These are phyloP conservation scores for Taenaris catops DNA, from an alignment of 2,888 invertebrate genomes.

Conservation along the genomic window DNA sequence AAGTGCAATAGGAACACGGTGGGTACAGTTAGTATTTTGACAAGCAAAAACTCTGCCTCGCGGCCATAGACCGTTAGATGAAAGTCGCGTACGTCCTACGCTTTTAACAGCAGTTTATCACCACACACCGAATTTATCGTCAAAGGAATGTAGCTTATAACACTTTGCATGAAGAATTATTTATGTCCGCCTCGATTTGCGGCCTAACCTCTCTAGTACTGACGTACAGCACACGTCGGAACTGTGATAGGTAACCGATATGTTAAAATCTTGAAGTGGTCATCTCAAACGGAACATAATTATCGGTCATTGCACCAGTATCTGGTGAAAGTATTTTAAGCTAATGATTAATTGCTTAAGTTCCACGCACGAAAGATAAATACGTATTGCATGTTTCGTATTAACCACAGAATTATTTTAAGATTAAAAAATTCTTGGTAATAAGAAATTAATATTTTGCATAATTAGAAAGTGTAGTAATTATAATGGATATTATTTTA, in stretches of 20 bases:
- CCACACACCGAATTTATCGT: conserved; percentile 7
- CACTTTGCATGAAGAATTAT: conserved; percentile 6
- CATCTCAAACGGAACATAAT: conserved; percentile 21
- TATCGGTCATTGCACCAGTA: conserved; percentile 25
- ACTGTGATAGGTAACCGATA: conserved; percentile 25
- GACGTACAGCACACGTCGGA: conserved; percentile 16
- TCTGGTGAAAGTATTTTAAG: conserved; percentile 19
- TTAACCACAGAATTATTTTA: too few species aligned
- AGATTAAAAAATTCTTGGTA: too few species aligned
- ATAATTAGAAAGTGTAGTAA: too few species aligned
- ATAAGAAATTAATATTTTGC: too few species aligned
- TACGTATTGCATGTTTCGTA: too few species aligned
- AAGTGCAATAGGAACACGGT: conserved; percentile 40
- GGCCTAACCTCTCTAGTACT: conserved; percentile 5
- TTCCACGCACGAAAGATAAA: too few species aligned
- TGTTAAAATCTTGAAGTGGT: conserved; percentile 22
- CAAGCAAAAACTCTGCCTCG: conserved; percentile 61
- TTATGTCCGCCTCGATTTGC: conserved; percentile 9
- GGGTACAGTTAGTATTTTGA: conserved; percentile 66
- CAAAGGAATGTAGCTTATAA: conserved; percentile 19
- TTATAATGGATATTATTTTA: too few species aligned
- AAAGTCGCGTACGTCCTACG: conserved; percentile 39
- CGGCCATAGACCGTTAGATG: conserved; percentile 49
- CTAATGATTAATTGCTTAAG: too few species aligned
- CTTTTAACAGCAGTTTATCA: conserved; percentile 17